Conservation (phyloP, 2,888 invertebrate genomes). For the Meandrusa payeni region DNA sequence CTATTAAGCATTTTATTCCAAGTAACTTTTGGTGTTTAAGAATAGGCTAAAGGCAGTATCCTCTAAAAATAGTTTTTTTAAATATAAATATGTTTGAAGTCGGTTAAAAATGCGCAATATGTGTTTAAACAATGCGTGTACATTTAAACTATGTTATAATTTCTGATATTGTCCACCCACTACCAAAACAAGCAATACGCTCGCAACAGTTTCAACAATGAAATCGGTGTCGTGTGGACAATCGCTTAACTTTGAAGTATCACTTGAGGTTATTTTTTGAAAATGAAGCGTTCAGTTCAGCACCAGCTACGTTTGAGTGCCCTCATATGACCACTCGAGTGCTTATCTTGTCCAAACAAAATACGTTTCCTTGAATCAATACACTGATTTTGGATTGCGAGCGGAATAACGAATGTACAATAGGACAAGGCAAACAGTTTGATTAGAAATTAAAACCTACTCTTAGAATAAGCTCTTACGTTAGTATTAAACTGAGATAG, state of each 20-base stretch:
- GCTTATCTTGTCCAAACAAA: conserved; percentile 37
- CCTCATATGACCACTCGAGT: conserved; percentile 36
- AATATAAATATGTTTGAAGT: too few relatives aligned
- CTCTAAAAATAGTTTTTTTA: too few relatives aligned
- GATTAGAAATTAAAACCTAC: too few relatives aligned
- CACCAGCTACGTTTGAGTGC: conserved; percentile 35
- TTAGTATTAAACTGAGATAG: too few relatives aligned
- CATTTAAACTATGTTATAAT: neutral
- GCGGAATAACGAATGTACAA: neutral
- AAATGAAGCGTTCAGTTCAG: conserved; percentile 51
- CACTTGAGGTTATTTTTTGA: conserved; percentile 48
- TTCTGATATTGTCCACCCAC: conserved; percentile 10
- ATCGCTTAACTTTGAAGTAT: conserved; percentile 35
- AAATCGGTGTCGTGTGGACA: conserved; percentile 27
- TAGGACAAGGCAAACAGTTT: conserved; percentile 1
- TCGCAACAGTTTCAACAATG: conserved; percentile 12
- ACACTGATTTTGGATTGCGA: conserved; percentile 34
- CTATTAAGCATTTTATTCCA: too few relatives aligned
- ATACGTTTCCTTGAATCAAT: conserved; percentile 38
- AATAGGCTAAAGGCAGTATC: too few relatives aligned
- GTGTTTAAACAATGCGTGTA: too few relatives aligned
- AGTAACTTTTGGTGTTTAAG: too few relatives aligned
- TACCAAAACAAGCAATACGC: conserved; percentile 2
- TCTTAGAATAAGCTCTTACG: too few relatives aligned
- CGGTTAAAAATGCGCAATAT: too few relatives aligned